Base-by-base conservation (phyloP, 2,797 vertebrate genomes). In the Pogonophryne albipinna region DNA sequence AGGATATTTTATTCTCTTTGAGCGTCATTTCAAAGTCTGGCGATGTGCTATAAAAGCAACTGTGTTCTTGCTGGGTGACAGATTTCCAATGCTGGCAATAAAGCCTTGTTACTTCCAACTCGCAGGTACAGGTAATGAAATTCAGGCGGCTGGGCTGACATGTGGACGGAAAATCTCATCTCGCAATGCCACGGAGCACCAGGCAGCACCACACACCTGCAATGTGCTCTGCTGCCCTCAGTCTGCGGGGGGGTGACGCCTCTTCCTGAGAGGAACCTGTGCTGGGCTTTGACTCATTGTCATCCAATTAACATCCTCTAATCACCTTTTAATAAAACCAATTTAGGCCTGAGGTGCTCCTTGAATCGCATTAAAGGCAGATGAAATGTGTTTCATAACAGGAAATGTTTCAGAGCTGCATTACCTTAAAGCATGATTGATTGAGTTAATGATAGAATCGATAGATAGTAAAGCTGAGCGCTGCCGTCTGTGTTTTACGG, bases 131-230 rank as follows among this genome's bases (percentile, higher is more conserved):
- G 58, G 78, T 87, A 90, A 91, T 91, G 75, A 81, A 82, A 92
- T 87, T 80, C 46, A 49, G 56, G 56, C 49, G 53, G 71, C 69
- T 23, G 49, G 62, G 74, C 34, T 66, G 57, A 85, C 88, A 71
- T n/a, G 49, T 50, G 65, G 74, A 79, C 51, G 50, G 67, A 66
- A 86, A 91, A 90, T 84, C 83, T 91, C 72, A 91, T 91, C 87
- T 82, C 4, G 4, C 66, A 55, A 76, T 71, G 81, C 90, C 84
- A 73, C 19, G 0, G 85, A 88, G 83, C 69, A 73, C 71, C 83
- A 73, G 65, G 57, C 76, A 44, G 64, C 7, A 3, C 38, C 57
- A 56, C 74, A 82, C 79, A 83, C 78, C 78, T 86, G 68, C 78
- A 79, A 89, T 82, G 66, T 83, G 72, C 70, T 87, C 70, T 87